Conservation (phyloP, 2,113 vertebrate genomes). For the Epinephelus moara region DNA sequence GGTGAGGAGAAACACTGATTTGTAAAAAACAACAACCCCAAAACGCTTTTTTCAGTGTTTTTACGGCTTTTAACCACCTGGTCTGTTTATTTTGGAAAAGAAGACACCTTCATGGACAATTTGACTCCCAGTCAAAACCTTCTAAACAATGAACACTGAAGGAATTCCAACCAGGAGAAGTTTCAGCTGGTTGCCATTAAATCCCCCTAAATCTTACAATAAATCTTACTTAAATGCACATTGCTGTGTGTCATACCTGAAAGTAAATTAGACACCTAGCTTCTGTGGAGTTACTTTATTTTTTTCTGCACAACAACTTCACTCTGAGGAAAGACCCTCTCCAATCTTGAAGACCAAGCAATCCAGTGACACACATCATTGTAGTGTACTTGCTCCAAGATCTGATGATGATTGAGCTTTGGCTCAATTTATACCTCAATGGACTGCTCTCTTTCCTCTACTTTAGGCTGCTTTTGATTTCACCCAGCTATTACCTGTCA, state of each 20-base stretch:
- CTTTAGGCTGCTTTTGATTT: constrained; percentile 55
- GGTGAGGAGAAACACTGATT: too few relatives aligned
- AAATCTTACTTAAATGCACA: too few relatives aligned
- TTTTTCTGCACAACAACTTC: neutral
- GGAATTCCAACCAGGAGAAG: too few relatives aligned
- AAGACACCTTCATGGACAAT: too few relatives aligned
- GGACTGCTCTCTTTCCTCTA: constrained; percentile 38
- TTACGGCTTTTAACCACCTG: too few relatives aligned
- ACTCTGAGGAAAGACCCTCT: constrained; percentile 22
- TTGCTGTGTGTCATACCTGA: neutral
- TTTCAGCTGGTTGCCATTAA: too few relatives aligned
- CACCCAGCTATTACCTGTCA: constrained; percentile 71
- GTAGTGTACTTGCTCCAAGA: constrained; percentile 39
- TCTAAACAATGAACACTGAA: too few relatives aligned
- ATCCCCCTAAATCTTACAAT: too few relatives aligned
- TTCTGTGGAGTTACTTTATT: constrained; percentile 3
- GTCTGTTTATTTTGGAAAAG: too few relatives aligned
- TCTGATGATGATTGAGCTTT: constrained; percentile 45
- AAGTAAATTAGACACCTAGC: neutral
- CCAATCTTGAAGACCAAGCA: constrained; percentile 12
- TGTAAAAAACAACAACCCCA: too few relatives aligned
- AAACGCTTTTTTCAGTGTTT: too few relatives aligned
- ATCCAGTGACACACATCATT: constrained; percentile 14
- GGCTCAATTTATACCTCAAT: constrained; percentile 32
- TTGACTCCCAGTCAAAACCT: too few relatives aligned